These are phyloP conservation scores for Melieria crassipennis DNA, from an alignment of 2,888 invertebrate genomes.

Conservation along the genomic window DNA sequence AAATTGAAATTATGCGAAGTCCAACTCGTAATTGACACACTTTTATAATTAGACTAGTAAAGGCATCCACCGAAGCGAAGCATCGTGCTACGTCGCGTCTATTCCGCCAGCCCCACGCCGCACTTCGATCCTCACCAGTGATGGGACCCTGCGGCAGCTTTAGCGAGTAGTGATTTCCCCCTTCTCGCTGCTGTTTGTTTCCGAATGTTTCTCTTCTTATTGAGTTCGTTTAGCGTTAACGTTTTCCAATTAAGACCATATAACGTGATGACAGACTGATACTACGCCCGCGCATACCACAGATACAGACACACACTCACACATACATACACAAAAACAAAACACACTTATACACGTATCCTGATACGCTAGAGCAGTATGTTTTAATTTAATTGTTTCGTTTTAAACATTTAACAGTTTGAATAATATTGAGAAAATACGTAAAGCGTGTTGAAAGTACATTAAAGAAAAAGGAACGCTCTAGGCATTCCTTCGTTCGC, in stretches of 20 bases:
- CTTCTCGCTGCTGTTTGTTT: not conserved
- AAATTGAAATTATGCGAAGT: too few relatives aligned
- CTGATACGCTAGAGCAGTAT: slow-evolving; percentile 2
- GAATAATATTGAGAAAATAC: not conserved
- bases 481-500: too few relatives aligned
- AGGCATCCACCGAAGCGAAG: not conserved
- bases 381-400: slow-evolving; percentile 13
- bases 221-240: not conserved
- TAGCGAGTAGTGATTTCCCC: not conserved
- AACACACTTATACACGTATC: not conserved
- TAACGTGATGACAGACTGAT: slow-evolving; percentile 37
- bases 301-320: slow-evolving; percentile 5
- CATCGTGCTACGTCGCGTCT: not conserved
- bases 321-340: slow-evolving; percentile 4
- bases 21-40: too few relatives aligned
- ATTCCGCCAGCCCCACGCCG: not conserved
- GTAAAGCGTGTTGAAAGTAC: too few relatives aligned
- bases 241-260: slow-evolving; percentile 17
- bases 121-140: not conserved
- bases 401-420: slow-evolving; percentile 3
- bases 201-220: not conserved
- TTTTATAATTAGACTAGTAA: too few relatives aligned
- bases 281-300: slow-evolving; percentile 1
- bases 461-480: too few relatives aligned
- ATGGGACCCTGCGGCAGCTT: not conserved